These are phyloP conservation scores for Marmota flaviventris DNA, from an alignment of 2,113 vertebrate species.

Conservation along the genomic window DNA sequence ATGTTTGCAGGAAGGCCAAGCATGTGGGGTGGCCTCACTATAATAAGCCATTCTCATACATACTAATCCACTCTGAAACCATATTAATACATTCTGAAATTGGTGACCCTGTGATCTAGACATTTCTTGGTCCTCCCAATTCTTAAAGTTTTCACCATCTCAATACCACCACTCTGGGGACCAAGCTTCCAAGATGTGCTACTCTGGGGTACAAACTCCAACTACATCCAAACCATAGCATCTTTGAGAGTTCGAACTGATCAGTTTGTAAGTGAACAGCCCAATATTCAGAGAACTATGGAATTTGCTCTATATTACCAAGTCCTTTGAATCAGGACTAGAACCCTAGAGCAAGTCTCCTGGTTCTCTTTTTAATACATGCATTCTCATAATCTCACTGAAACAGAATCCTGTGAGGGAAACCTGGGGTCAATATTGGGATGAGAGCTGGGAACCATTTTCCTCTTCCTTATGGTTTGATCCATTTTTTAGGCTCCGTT, in stretches of 20 bases:
- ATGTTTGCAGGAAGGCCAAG: neutral
- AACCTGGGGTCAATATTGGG: accelerated
- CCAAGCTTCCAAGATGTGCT: neutral
- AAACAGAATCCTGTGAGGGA: neutral
- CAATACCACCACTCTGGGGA: too few relatives aligned
- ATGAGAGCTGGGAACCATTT: neutral
- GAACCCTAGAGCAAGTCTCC: neutral
- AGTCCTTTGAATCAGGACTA: neutral
- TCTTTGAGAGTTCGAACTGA: neutral
- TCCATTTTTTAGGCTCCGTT: conserved; percentile 87
- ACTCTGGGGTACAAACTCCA: neutral
- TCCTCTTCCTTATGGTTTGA: neutral
- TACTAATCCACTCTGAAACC: too few relatives aligned
- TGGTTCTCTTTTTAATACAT: neutral
- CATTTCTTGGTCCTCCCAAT: too few relatives aligned
- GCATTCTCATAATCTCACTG: neutral
- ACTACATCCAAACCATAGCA: neutral
- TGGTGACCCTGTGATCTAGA: neutral
- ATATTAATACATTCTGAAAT: neutral
- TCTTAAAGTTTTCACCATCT: neutral
- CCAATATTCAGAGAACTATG: neutral
- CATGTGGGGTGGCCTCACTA: neutral
- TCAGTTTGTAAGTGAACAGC: neutral
- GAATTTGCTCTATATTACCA: neutral
- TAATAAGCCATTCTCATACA: too few relatives aligned